Percentiles rank a stretch among this genome's conserved stretches.
These are phyloP conservation scores for Molossus alvarezi DNA, from an alignment of 2,797 vertebrate species.

Conservation along the genomic window DNA sequence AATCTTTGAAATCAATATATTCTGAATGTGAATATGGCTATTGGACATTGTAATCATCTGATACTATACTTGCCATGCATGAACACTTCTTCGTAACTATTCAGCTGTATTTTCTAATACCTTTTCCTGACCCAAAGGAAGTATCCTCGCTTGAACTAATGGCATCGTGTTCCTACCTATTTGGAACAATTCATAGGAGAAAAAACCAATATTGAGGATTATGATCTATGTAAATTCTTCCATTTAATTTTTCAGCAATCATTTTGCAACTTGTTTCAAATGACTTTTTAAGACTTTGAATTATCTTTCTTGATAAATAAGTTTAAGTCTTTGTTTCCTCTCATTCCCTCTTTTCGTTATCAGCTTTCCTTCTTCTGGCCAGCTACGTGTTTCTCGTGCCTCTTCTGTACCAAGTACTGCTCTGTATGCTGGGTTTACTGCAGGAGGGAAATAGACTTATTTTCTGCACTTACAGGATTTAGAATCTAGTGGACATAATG, in stretches of 20 bases:
- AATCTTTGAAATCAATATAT: conserved; percentile 45
- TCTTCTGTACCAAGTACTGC: background rate
- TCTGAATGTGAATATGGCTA: background rate
- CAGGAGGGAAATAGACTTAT: background rate
- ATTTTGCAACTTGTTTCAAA: conserved; percentile 37
- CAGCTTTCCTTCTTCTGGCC: background rate
- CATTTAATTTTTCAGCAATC: conserved; percentile 41
- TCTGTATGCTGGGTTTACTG: background rate
- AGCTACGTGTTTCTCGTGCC: background rate
- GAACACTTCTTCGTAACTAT: background rate
- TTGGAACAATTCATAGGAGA: conserved; percentile 1
- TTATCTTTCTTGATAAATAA: conserved; percentile 57
- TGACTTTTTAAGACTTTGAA: conserved; percentile 40
- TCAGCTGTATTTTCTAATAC: conserved; percentile 33
- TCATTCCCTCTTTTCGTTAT: background rate
- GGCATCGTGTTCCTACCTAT: background rate
- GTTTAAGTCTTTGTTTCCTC: conserved; percentile 41
- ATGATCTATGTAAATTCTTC: conserved; percentile 25
- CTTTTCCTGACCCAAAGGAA: background rate
- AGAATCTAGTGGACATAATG: conserved; percentile 1
- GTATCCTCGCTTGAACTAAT: background rate
- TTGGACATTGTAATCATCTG: background rate
- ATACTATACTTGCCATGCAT: background rate
- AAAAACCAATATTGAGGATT: background rate
- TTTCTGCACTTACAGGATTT: background rate